phyloP scores from a whole-genome alignment of 2,888 invertebrate genomes.

The Thysanoteuthis rhombus region DNA sequence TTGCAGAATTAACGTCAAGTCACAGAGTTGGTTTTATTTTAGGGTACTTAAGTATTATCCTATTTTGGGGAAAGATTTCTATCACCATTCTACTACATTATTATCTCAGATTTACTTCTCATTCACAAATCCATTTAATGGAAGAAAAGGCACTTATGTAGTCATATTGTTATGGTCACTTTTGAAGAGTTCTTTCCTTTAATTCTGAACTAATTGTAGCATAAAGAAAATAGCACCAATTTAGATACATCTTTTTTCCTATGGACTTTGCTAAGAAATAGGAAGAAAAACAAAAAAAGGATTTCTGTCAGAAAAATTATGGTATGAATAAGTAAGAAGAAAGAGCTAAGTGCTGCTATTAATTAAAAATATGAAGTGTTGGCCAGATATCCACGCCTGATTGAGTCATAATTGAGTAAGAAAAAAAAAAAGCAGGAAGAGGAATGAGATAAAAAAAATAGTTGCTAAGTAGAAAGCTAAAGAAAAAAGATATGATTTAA shows the following conservation, averaged over 20 bases:
- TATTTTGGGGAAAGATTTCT: neutral
- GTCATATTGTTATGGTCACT: neutral
- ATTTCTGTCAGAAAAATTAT: neutral
- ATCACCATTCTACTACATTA: neutral
- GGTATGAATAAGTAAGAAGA: neutral
- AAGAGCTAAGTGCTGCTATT: neutral
- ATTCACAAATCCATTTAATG: neutral
- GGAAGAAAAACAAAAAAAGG: neutral
- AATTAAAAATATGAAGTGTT: neutral
- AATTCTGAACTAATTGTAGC: neutral
- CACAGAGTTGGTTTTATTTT: neutral
- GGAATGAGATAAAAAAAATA: neutral
- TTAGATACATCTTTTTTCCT: neutral
- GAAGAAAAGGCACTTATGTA: neutral
- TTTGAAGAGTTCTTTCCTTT: neutral
- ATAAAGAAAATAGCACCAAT: constrained; percentile 12
- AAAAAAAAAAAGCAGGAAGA: neutral
- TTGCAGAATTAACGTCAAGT: neutral
- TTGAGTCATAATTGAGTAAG: neutral
- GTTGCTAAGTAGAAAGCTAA: neutral
- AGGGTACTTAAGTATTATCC: neutral
- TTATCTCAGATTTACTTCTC: neutral
- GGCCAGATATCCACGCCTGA: neutral
- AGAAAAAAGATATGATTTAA: neutral
- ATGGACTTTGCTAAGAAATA: neutral